Base-by-base conservation (phyloP, 2,797 vertebrate genomes). In the Jordanella pulchra region DNA sequence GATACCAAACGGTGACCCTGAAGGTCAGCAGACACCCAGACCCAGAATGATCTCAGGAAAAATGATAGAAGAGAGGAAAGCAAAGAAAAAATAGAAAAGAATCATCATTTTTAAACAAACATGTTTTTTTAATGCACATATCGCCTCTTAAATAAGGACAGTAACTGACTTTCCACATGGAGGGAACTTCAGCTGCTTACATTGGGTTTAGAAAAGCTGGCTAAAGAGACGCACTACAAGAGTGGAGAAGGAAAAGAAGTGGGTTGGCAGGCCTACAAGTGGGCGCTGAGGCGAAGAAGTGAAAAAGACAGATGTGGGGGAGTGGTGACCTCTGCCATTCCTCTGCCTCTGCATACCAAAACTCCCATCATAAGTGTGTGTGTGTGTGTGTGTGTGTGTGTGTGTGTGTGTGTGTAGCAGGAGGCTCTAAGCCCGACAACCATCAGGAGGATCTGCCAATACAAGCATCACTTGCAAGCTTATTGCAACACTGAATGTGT, bases 401-500 rank as follows among this genome's bases (percentile, higher is more conserved):
- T 80, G 72, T 53, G n/a, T 4, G 4, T 60, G 44, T 66, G 81
- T 79, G 73, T 77, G 81, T 66, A 74, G 76, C 58, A 1, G 80
- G 73, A 82, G 77, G 79, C 78, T 81, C 35, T 0, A 7, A 61
- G 84, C 70, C 77, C 77, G 71, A 79, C 84, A 87, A 84, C 78
- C 87, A 86, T 89, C 86, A 83, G 28, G 83, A 73, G 75, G 75
- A 85, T 79, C 87, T 92, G 86, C 79, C 89, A 92, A 84, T 87
- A 66, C 75, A 69, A 75, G 77, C 86, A 86, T 90, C 84, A 71
- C 61, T 91, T 88, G 87, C 25, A 32, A 27, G 69, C 73, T 69
- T 75, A 78, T 84, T 88, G 78, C 65, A 79, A 79, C 79, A 82
- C 81, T 73, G 71, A 73, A 48, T 69, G 65, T 84, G 86, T 82